Evolutionary conservation across 2,113 vertebrate genomes (phyloP).

Genomic region (Suncus etruscus): DNA sequence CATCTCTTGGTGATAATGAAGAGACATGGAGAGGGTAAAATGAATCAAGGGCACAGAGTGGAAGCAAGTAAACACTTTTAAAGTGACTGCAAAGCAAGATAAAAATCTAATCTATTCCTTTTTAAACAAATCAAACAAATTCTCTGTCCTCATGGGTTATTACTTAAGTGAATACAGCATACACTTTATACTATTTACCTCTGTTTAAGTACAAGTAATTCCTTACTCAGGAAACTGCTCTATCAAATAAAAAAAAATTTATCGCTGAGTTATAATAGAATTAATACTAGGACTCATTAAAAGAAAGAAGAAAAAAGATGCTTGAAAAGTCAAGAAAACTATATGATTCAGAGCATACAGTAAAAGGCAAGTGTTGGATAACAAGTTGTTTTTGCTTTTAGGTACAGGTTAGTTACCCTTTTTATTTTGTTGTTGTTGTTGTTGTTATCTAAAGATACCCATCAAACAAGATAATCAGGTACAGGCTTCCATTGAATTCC

Average conservation of each 20-base stretch:
- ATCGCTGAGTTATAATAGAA: conserved; percentile 50
- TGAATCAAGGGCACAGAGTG: not conserved
- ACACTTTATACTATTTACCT: conserved; percentile 41
- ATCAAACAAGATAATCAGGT: not conserved
- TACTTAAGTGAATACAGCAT: conserved; percentile 59
- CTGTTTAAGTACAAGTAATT: conserved; percentile 24
- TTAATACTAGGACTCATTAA: not conserved
- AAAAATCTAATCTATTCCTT: conserved; percentile 57
- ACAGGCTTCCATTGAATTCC: not conserved
- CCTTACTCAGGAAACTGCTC: conserved; percentile 46
- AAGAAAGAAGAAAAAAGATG: not conserved
- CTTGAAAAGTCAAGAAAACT: conserved; percentile 23
- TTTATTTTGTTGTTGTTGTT: too few relatives aligned
- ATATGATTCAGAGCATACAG: not conserved
- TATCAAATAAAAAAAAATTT: conserved; percentile 46
- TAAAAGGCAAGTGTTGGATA: not conserved
- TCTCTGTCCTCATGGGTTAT: conserved; percentile 55
- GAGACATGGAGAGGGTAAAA: not conserved
- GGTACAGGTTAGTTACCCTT: not conserved
- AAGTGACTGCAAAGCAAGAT: conserved; percentile 49
- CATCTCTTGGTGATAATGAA: conserved; percentile 42
- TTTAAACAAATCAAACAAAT: conserved; percentile 65
- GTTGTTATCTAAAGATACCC: not conserved
- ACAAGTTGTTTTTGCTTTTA: not conserved
- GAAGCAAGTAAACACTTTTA: conserved; percentile 63